Conservation (phyloP, 2,113 vertebrate genomes). For the Lophura nycthemera region DNA sequence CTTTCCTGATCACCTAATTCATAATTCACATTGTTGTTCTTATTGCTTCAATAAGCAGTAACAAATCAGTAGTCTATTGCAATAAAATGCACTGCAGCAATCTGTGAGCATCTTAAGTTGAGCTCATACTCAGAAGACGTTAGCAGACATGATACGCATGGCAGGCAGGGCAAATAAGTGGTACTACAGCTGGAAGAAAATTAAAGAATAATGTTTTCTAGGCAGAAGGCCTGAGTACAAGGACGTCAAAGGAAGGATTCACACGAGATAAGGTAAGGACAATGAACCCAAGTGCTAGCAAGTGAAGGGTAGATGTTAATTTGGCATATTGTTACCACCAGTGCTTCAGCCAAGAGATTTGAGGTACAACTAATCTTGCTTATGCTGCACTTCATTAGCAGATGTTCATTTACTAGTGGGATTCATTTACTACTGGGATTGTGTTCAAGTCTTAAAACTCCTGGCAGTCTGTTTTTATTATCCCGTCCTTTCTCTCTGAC, state of each 20-base stretch:
- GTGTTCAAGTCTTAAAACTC: neutral
- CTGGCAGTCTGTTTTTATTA: neutral
- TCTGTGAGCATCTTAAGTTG: neutral
- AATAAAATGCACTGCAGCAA: neutral
- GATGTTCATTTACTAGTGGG: neutral
- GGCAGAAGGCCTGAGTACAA: constrained; percentile 77
- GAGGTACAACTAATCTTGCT: neutral
- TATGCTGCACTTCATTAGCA: neutral
- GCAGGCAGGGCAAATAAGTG: neutral
- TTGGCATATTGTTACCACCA: neutral
- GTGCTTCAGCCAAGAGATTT: neutral
- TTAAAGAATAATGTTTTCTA: constrained; percentile 58
- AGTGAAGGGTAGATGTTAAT: neutral
- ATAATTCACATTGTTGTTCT: neutral
- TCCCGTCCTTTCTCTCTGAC: neutral
- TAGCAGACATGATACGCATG: neutral
- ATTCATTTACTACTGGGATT: neutral
- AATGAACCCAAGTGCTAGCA: neutral
- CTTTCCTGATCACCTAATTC: neutral
- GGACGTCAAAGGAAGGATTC: constrained; percentile 79
- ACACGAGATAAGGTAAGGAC: constrained; percentile 87
- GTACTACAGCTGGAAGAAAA: neutral
- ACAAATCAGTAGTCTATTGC: neutral
- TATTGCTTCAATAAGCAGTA: neutral
- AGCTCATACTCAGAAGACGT: neutral